A percentile compares a stretch with the other conserved stretches of the same genome.
Evolutionary conservation across 1,140 invertebrate species (phyloP).

Genomic region (Araneus ventricosus): DNA sequence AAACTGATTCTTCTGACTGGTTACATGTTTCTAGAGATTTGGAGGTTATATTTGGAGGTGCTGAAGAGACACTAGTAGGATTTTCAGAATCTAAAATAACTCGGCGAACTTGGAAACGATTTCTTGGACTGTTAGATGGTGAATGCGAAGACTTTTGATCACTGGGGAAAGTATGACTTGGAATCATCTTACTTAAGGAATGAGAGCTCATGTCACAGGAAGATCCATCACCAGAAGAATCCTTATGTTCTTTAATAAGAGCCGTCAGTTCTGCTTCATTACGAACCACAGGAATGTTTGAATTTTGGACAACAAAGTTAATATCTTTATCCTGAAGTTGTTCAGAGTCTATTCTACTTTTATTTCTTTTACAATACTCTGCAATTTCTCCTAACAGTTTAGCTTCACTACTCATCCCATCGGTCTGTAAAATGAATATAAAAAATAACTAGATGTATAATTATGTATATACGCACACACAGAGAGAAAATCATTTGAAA

Average conservation of each 20-base stretch:
- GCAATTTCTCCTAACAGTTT: slow-evolving; percentile 63
- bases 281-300: slow-evolving; percentile 49
- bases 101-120: slow-evolving; percentile 62
- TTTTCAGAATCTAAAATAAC: slow-evolving; percentile 64
- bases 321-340: slow-evolving; percentile 50
- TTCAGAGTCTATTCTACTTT: slow-evolving; percentile 38
- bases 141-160: not conserved
- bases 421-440: not conserved
- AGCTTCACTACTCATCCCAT: slow-evolving; percentile 16
- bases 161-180: slow-evolving; percentile 47
- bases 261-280: slow-evolving; percentile 64
- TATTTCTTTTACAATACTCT: slow-evolving; percentile 63
- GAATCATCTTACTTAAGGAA: not conserved
- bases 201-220: not conserved
- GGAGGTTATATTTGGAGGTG: not conserved
- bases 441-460: no score
- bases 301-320: slow-evolving; percentile 64
- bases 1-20: slow-evolving; percentile 56
- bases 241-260: slow-evolving; percentile 50
- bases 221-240: not conserved
- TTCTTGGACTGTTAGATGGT: not conserved
- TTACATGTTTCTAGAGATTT: not conserved
- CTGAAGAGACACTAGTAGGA: not conserved
- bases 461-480: no score
- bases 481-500: no score